Conservation (phyloP, 2,888 invertebrate genomes). For the Trissolcus brochymenae region DNA sequence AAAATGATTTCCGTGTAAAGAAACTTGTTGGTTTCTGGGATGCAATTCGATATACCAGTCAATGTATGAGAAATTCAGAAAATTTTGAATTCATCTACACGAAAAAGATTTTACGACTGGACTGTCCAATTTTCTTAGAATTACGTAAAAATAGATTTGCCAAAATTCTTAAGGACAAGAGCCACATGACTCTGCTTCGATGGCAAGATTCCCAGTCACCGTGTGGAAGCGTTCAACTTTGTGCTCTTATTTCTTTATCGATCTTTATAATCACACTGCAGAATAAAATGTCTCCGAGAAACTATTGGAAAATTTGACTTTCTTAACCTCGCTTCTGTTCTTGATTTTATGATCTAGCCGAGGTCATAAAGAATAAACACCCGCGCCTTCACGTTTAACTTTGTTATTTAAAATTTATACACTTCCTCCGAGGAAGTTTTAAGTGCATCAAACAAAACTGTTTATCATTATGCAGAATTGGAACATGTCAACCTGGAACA, state of each 20-base stretch:
- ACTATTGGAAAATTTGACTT: conserved; percentile 29
- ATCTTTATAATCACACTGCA: conserved; percentile 39
- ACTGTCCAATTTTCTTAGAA: conserved; percentile 18
- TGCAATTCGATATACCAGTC: neutral
- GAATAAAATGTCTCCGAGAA: conserved; percentile 29
- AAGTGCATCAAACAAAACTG: no score
- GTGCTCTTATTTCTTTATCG: conserved; percentile 37
- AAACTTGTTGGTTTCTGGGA: neutral
- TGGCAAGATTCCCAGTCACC: conserved; percentile 35
- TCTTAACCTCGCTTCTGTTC: conserved; percentile 5
- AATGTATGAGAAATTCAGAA: neutral
- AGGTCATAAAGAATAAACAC: conserved; percentile 3
- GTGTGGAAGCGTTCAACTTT: conserved; percentile 9
- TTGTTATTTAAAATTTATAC: no score
- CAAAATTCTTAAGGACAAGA: conserved; percentile 29
- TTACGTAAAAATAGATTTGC: conserved; percentile 13
- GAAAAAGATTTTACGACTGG: conserved; percentile 17
- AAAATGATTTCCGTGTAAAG: neutral
- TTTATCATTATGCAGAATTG: no score
- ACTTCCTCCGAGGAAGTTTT: neutral
- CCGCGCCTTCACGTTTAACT: no score
- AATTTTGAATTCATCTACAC: conserved; percentile 1
- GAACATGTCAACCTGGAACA: no score
- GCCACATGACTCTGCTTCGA: conserved; percentile 27
- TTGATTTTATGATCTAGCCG: conserved; percentile 14